These are phyloP conservation scores for Drosophila helvetica DNA, from an alignment of 2,888 invertebrate species.

Conservation along the genomic window DNA sequence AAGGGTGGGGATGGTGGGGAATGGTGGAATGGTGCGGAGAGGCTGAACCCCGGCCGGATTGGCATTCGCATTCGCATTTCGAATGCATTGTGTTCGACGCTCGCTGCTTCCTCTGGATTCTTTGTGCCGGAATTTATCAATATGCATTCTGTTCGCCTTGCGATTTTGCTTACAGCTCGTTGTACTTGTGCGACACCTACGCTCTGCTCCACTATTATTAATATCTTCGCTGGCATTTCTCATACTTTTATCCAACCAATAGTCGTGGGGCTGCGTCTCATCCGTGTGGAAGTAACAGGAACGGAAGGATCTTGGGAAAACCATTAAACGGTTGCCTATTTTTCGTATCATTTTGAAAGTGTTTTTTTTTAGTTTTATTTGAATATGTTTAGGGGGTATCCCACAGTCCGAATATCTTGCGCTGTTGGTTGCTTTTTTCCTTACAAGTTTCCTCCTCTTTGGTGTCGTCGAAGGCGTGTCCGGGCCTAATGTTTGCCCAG, in stretches of 20 bases:
- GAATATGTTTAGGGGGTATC: not conserved
- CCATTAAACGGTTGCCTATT: not conserved
- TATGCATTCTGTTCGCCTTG: slow-evolving; percentile 56
- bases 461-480: slow-evolving; percentile 49
- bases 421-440: not conserved
- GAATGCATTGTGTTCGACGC: slow-evolving; percentile 12
- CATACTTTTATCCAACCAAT: not conserved
- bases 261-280: not conserved
- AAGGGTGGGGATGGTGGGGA: not conserved
- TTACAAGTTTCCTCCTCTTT: slow-evolving; percentile 36
- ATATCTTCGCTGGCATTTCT: slow-evolving; percentile 30
- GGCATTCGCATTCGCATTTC: slow-evolving; percentile 34
- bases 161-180: slow-evolving; percentile 49
- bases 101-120: slow-evolving; percentile 18
- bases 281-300: not conserved
- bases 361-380: not conserved
- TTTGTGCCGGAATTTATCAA: slow-evolving; percentile 59
- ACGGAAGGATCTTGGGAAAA: no score
- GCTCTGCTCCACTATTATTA: slow-evolving; percentile 45
- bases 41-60: slow-evolving; percentile 25
- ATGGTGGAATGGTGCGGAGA: slow-evolving; percentile 2
- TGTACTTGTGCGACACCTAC: slow-evolving; percentile 41
- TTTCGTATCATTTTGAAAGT: not conserved
- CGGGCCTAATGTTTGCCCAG: slow-evolving; percentile 50
- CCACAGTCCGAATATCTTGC: not conserved